A percentile compares a stretch with the other conserved stretches of the same genome.
Evolutionary conservation across 2,797 vertebrate species (phyloP).

Genomic region (Cacajao melanocephalus): DNA sequence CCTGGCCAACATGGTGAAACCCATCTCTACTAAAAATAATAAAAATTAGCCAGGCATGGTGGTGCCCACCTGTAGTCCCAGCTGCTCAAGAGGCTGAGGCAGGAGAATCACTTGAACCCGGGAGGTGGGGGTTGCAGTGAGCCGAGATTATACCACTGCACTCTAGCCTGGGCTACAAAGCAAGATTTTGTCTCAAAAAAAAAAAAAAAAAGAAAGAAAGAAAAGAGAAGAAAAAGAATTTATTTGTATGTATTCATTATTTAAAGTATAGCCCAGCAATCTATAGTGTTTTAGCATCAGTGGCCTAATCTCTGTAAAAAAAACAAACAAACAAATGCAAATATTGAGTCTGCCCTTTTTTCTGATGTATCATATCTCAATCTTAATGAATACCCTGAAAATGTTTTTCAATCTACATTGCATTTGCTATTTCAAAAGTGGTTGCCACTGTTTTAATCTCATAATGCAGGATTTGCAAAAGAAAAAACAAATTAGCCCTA

Average conservation of each 20-base stretch:
- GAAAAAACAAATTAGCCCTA: neutral
- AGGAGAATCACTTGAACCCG: too few relatives aligned
- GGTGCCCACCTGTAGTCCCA: too few relatives aligned
- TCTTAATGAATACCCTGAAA: neutral
- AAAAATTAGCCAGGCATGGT: too few relatives aligned
- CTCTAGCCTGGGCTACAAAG: too few relatives aligned
- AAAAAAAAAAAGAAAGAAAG: neutral
- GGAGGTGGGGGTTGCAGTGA: too few relatives aligned
- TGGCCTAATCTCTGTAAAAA: neutral
- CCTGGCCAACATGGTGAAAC: too few relatives aligned
- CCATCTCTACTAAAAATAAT: too few relatives aligned
- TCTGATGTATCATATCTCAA: neutral
- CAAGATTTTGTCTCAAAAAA: too few relatives aligned
- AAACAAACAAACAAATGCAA: neutral
- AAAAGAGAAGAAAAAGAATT: neutral
- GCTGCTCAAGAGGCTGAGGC: too few relatives aligned
- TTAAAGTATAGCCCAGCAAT: neutral
- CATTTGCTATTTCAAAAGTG: neutral
- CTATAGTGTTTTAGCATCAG: neutral
- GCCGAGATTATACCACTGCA: too few relatives aligned
- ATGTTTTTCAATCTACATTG: neutral
- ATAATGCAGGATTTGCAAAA: neutral
- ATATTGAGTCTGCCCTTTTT: neutral
- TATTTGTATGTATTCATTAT: neutral
- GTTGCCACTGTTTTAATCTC: neutral